Percentiles rank a stretch among this genome's conserved stretches.
These are phyloP conservation scores for Neopelma chrysocephalum DNA, from an alignment of 2,797 vertebrate species.

Conservation along the genomic window DNA sequence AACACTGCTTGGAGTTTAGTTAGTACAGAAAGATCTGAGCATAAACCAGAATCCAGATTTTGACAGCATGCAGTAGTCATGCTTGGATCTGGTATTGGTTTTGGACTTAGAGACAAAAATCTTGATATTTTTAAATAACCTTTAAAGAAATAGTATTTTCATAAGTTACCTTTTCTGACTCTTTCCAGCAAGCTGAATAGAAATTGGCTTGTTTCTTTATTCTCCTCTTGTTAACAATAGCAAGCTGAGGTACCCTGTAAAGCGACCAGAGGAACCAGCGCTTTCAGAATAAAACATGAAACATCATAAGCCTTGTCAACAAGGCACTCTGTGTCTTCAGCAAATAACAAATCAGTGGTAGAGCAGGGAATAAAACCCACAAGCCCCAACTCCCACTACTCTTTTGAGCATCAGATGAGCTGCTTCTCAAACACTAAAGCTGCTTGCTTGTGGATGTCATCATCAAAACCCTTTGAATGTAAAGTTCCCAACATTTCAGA, in stretches of 20 bases:
- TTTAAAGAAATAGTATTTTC: not conserved
- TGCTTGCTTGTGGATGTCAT: not conserved
- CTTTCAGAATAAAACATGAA: not conserved
- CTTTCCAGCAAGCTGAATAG: not conserved
- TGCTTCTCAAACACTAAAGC: not conserved
- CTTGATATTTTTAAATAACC: not conserved
- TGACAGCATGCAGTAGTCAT: not conserved
- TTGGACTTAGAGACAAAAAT: not conserved
- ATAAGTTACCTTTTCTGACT: not conserved
- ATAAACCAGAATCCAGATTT: not conserved
- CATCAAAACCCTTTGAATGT: not conserved
- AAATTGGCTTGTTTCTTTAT: not conserved
- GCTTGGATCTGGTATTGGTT: not conserved
- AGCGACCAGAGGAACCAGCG: accelerated
- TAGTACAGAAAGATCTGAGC: not conserved
- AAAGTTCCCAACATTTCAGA: accelerated
- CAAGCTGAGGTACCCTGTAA: not conserved
- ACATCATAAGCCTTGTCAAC: not conserved
- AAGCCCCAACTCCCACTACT: not conserved
- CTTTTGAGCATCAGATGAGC: not conserved
- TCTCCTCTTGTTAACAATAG: not conserved
- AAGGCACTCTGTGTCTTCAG: not conserved
- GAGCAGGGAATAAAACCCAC: not conserved
- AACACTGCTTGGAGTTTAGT: not conserved
- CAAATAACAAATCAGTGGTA: not conserved